Evolutionary conservation across 2,888 invertebrate genomes (phyloP).

Genomic region (Sialis fuliginosa): DNA sequence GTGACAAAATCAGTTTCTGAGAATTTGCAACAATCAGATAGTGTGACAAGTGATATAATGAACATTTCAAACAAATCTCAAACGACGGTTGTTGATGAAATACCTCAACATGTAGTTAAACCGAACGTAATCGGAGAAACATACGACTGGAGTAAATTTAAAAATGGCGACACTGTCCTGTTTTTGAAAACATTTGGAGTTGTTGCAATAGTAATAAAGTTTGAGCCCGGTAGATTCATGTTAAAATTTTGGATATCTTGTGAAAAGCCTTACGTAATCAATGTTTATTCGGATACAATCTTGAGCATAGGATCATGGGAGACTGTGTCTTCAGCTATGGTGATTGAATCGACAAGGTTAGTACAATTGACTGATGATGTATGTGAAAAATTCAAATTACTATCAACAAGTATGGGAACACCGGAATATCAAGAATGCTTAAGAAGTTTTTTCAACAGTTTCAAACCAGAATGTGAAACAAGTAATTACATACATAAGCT

Average conservation of each 20-base stretch:
- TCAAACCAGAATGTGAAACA: slow-evolving; percentile 12
- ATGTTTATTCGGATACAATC: slow-evolving; percentile 15
- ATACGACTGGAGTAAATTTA: slow-evolving; percentile 17
- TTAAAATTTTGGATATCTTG: slow-evolving; percentile 18
- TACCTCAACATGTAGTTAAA: neutral
- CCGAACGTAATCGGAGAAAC: slow-evolving; percentile 13
- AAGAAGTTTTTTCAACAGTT: slow-evolving; percentile 14
- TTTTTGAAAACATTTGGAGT: slow-evolving; percentile 16
- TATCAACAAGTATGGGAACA: slow-evolving; percentile 11
- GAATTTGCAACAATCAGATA: too few relatives aligned
- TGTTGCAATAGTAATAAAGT: slow-evolving; percentile 14
- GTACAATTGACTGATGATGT: slow-evolving; percentile 15
- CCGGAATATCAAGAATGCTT: slow-evolving; percentile 10
- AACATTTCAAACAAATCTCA: neutral
- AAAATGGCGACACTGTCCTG: slow-evolving; percentile 11
- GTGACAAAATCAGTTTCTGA: too few relatives aligned
- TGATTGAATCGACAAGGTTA: slow-evolving; percentile 16
- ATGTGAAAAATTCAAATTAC: slow-evolving; percentile 1
- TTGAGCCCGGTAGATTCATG: slow-evolving; percentile 8
- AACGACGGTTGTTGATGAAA: neutral
- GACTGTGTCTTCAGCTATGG: slow-evolving; percentile 15
- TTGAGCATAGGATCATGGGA: slow-evolving; percentile 16
- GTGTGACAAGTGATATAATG: too few relatives aligned
- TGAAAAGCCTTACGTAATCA: slow-evolving; percentile 15
- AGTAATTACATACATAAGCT: too few relatives aligned